These are phyloP conservation scores for Rafetus swinhoei DNA, from an alignment of 2,113 vertebrate species.

Conservation along the genomic window DNA sequence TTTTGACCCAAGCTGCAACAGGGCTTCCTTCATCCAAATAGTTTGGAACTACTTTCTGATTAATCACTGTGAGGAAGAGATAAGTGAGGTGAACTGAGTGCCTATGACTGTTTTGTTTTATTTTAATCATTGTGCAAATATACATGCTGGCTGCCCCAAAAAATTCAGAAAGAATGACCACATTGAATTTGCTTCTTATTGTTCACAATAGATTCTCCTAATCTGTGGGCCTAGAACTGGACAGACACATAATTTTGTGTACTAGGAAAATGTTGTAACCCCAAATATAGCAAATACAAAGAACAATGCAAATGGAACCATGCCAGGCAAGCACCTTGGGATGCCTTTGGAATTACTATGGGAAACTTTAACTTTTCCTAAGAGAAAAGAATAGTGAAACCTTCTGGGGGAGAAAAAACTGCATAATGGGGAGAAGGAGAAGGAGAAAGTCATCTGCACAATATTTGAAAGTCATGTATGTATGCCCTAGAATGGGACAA, in stretches of 20 bases:
- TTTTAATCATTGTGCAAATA: neutral
- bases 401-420: neutral
- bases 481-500: neutral
- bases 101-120: neutral
- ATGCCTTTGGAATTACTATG: conserved; percentile 45
- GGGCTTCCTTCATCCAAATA: neutral
- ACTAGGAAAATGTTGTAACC: conserved; percentile 29
- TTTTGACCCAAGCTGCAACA: neutral
- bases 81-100: neutral
- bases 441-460: conserved; percentile 9
- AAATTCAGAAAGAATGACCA: conserved; percentile 4
- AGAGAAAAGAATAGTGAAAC: neutral
- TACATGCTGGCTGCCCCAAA: neutral
- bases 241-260: neutral
- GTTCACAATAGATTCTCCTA: conserved; percentile 20
- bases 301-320: conserved; percentile 22
- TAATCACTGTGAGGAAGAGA: neutral
- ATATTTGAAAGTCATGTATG: neutral
- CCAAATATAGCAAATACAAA: conserved; percentile 26
- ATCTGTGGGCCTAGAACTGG: neutral
- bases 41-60: conserved; percentile 13
- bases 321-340: neutral
- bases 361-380: neutral
- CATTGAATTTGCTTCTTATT: conserved; percentile 16
- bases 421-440: neutral